Base-by-base conservation (phyloP, 2,797 vertebrate species). In the Phrynocephalus vlangalii region DNA sequence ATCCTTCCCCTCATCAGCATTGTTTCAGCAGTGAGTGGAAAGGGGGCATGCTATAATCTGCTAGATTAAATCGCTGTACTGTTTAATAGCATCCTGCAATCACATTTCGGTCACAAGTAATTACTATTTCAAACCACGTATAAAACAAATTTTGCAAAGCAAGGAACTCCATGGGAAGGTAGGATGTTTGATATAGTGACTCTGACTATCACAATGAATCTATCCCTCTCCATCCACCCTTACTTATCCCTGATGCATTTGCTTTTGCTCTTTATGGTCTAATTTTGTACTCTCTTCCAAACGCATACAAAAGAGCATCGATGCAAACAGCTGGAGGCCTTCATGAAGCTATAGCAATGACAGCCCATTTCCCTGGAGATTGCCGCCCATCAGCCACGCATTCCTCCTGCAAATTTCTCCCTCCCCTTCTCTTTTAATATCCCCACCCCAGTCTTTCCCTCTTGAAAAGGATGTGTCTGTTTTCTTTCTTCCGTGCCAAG, bases 401-500 rank as follows among this genome's bases (percentile, higher is more conserved):
- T 1, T 70, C 56, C 52, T 48, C 83, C 28, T n/a, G 5, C 16
- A 38, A 66, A 76, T 15, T 8, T n/a, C 44, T 5, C 18, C 38
- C 33, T 52, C 48, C 48, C 28, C 38, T 79, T 24, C 33, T 52
- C 24, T 33, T 86, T 71, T 50, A 48, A 80, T 77, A 85, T 71
- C 86, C 50, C 90, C 80, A 66, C 85, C 50, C 89, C 80, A 66
- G n/a, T 87, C 90, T 90, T 70, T 50, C 68, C 60, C 15, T 75
- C 60, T 56, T 30, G 87, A 73, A 92, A 73, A 3, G n/a, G 73
- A 48, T 89, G 88, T 67, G 60, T 87, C 86, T 89, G 79, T 89
- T 86, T 80, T 48, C 6, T 75, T 68, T 24, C 82, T 91, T 50
- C 81, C 79, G 86, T 86, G 90, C 87, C 88, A 81, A 92, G 33